A percentile compares a stretch with the other conserved stretches of the same genome.
Evolutionary conservation across 2,113 vertebrate species (phyloP).

Genomic region (Trichomycterus rosablanca): DNA sequence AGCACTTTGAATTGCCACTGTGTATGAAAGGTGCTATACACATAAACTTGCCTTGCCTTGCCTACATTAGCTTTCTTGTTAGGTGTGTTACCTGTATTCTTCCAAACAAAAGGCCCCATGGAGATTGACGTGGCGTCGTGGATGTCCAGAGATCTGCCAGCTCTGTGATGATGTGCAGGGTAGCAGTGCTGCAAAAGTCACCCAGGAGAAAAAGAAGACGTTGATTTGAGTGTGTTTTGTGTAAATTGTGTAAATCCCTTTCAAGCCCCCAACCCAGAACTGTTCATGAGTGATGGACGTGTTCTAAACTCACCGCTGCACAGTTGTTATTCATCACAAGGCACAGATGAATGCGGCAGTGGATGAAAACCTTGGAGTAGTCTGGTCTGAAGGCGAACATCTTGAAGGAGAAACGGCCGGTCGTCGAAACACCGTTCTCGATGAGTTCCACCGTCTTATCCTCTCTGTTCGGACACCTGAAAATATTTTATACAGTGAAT

Average conservation of each 20-base stretch:
- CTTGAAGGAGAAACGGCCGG: constrained; percentile 59
- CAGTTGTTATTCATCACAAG: constrained; percentile 49
- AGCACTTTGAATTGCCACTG: too few species aligned
- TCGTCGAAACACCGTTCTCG: constrained; percentile 56
- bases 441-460: constrained; percentile 55
- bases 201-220: not conserved
- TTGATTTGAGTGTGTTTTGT: not conserved
- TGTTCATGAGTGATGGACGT: not conserved
- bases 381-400: constrained; percentile 56
- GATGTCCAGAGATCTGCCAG: constrained; percentile 25
- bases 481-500: not conserved
- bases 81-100: too few species aligned
- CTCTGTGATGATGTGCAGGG: constrained; percentile 26
- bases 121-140: constrained; percentile 50
- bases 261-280: not conserved
- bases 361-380: constrained; percentile 52
- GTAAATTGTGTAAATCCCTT: too few species aligned
- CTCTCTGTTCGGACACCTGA: constrained; percentile 58
- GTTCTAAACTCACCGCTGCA: constrained; percentile 37
- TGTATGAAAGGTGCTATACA: too few species aligned
- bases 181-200: constrained; percentile 49
- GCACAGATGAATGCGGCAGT: constrained; percentile 63
- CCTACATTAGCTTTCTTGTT: too few species aligned
- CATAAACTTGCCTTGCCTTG: too few species aligned
- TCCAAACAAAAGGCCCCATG: constrained; percentile 44